phyloP scores from a whole-genome alignment of 2,797 vertebrate species.

The Echeneis naucrates region DNA sequence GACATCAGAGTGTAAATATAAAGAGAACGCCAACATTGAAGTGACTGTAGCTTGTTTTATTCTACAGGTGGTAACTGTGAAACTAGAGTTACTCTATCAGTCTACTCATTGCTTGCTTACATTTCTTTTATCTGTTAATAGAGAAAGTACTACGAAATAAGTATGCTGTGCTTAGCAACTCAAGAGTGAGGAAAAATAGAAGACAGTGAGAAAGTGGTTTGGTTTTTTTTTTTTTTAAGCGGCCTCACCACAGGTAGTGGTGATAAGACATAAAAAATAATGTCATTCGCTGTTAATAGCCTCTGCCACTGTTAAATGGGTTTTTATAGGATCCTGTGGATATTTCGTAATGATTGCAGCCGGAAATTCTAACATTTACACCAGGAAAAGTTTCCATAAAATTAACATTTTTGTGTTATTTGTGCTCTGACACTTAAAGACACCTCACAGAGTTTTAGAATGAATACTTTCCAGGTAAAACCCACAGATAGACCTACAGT shows the following conservation, averaged over 20 bases:
- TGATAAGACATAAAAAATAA: neutral
- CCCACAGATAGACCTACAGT: no score
- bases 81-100: neutral
- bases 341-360: neutral
- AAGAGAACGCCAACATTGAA: neutral
- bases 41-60: neutral
- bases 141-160: conserved; percentile 1
- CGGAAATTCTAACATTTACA: neutral
- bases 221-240: neutral
- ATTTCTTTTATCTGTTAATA: conserved; percentile 16
- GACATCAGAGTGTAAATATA: neutral
- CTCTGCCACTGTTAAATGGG: neutral
- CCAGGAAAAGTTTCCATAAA: neutral
- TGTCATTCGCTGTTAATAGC: neutral
- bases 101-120: neutral
- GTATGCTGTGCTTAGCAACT: neutral
- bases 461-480: no score
- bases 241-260: neutral
- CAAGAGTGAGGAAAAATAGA: neutral
- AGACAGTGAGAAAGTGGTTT: no score
- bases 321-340: neutral
- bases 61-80: neutral
- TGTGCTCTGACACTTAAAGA: neutral
- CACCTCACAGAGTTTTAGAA: neutral
- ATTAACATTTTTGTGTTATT: neutral